Base-by-base conservation (phyloP, 1,140 invertebrate genomes). In the Scaptodrosophila lebanonensis region DNA sequence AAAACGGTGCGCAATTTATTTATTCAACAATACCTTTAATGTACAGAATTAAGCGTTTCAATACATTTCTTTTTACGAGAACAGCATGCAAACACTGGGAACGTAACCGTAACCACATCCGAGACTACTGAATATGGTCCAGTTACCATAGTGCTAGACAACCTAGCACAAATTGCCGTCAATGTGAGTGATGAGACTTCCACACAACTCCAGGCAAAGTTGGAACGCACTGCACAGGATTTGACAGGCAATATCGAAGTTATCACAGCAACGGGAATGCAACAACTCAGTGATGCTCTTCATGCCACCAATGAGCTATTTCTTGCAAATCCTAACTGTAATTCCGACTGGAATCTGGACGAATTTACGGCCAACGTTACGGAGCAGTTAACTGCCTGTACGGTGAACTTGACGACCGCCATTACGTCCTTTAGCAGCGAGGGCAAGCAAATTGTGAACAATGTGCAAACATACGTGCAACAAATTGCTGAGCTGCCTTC, bases 111-210 rank as follows among this genome's bases (percentile, higher is more conserved):
- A 3, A 45, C 47, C n/a, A 49, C 69, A 17, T 49, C 56, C 1
- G 59, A 71, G 30, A 70, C 69, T 1, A 59, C 56, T 11, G 54
- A 69, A 27, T 75, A 70, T 43, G 79, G 72, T 35, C 79, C 79
- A 1, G 61, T 83, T 6, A 62, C 35, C 22, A 66, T 66, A 52
- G 79, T 79, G 3, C 22, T 84, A 2, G 57, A 83, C 35, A 72
- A 64, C 12, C 43, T 83, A 0, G 59, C 68, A 5, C 40, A 58
- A 16, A 57, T 70, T 20, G 52, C 68, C 6, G 59, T 77, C 6
- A 45, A 64, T 35, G 62, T 84, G 0, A 79, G 65, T 15, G 72
- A 79, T 25, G 43, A 57, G 22, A 59, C 51, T 2, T 54, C 62
- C n/a, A 8, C 16, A 0, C 73, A 84, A 13, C 29, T 84, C 36